phyloP scores from a whole-genome alignment of 2,888 invertebrate species.

The Allacma fusca region DNA sequence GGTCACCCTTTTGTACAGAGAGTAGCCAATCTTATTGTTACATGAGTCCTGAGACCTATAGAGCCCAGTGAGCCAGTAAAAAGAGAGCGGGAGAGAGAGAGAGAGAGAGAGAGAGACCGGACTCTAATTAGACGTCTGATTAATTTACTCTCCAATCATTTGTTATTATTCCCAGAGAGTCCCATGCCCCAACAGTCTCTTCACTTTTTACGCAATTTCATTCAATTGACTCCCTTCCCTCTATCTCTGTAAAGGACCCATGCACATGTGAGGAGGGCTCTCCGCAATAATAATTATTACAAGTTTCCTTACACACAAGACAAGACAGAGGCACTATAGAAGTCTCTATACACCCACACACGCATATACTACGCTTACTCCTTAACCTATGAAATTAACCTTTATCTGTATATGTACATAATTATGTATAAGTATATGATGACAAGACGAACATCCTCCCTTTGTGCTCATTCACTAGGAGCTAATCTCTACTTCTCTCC shows the following conservation, averaged over 20 bases:
- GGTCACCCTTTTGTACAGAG: no score
- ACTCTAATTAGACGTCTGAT: conserved; percentile 38
- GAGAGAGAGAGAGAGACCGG: conserved; percentile 13
- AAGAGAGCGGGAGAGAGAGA: not conserved
- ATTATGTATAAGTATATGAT: not conserved
- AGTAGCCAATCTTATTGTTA: no score
- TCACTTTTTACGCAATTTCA: conserved; percentile 28
- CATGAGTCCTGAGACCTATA: no score
- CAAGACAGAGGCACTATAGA: no score
- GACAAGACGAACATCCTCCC: not conserved
- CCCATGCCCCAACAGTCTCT: not conserved
- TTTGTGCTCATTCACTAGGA: conserved; percentile 6
- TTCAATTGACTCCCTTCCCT: not conserved
- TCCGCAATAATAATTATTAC: no score
- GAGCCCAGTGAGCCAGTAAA: no score
- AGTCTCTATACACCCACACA: no score
- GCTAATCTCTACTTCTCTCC: not conserved
- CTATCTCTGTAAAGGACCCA: not conserved
- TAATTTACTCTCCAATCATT: conserved; percentile 29
- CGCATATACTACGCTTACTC: no score
- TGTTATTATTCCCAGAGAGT: not conserved
- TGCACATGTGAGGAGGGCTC: not conserved
- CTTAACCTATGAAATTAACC: no score
- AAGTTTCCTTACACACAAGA: no score
- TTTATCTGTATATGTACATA: no score